Percentiles rank a stretch among this genome's conserved stretches.
Conservation (phyloP, 1,140 invertebrate species). For the Helicoverpa armigera region DNA sequence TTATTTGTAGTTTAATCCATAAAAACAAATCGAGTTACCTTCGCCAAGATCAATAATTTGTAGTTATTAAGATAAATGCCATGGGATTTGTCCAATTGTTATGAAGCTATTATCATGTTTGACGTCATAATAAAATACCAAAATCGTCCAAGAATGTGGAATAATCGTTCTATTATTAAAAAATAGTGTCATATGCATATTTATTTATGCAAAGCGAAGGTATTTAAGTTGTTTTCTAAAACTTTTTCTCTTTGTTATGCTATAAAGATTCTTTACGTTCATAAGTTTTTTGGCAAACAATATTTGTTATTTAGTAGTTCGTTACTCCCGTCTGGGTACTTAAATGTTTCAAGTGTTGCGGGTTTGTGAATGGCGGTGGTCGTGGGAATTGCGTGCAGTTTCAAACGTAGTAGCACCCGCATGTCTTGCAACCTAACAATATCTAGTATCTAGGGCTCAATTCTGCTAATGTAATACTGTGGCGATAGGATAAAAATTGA, state of each 20-base stretch:
- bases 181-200: constrained; percentile 29
- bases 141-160: background rate
- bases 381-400: constrained; percentile 51
- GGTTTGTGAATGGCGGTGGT: constrained; percentile 40
- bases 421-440: constrained; percentile 32
- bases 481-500: no score
- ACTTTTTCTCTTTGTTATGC: no score
- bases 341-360: constrained; percentile 31
- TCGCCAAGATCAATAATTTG: background rate
- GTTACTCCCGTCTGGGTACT: constrained; percentile 29
- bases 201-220: constrained; percentile 4
- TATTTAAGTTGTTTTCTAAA: no score
- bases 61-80: no score
- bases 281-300: background rate
- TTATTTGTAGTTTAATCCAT: no score
- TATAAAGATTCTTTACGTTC: no score
- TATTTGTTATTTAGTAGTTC: constrained; percentile 20
- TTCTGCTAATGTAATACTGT: no score
- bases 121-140: background rate
- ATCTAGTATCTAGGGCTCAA: no score
- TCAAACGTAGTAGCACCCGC: constrained; percentile 41
- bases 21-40: background rate
- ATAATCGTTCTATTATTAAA: constrained; percentile 8
- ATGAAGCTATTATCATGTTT: background rate
- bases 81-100: no score